Conservation (phyloP, 2,113 vertebrate species). For the Pyxicephalus adspersus region DNA sequence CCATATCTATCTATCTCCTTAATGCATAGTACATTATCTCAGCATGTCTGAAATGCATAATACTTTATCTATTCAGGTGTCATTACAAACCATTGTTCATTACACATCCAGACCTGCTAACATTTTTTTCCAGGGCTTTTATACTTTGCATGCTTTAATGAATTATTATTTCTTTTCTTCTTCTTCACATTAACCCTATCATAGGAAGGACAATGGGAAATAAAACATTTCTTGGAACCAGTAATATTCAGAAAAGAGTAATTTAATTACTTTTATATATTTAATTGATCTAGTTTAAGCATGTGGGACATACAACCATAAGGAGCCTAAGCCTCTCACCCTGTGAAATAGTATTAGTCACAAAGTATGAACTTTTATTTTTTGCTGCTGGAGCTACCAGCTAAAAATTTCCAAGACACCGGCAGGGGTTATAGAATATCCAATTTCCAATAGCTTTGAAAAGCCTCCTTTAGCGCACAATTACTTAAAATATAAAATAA, state of each 20-base stretch:
- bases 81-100: constrained; percentile 42
- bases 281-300: too few species aligned
- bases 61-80: constrained; percentile 37
- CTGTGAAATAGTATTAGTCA: too few species aligned
- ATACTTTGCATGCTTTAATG: constrained; percentile 11
- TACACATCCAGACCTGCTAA: constrained; percentile 38
- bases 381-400: too few species aligned
- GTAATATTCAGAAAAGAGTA: background rate
- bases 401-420: too few species aligned
- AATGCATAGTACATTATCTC: constrained; percentile 55
- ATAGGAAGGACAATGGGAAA: background rate
- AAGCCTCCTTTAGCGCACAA: too few species aligned
- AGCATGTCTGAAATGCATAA: constrained; percentile 48
- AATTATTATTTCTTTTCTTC: constrained; percentile 3
- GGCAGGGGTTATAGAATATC: too few species aligned
- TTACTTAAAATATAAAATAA: too few species aligned
- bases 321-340: too few species aligned
- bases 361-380: too few species aligned
- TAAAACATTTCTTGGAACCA: too few species aligned
- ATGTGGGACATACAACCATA: too few species aligned
- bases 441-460: too few species aligned
- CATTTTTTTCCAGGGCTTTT: background rate
- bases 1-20: constrained; percentile 58
- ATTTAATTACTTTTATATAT: background rate
- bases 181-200: constrained; percentile 6